Evolutionary conservation across 2,113 vertebrate species (phyloP), one percentile per base, ranked within the genome.

Genomic region (Ciconia stormi): DNA sequence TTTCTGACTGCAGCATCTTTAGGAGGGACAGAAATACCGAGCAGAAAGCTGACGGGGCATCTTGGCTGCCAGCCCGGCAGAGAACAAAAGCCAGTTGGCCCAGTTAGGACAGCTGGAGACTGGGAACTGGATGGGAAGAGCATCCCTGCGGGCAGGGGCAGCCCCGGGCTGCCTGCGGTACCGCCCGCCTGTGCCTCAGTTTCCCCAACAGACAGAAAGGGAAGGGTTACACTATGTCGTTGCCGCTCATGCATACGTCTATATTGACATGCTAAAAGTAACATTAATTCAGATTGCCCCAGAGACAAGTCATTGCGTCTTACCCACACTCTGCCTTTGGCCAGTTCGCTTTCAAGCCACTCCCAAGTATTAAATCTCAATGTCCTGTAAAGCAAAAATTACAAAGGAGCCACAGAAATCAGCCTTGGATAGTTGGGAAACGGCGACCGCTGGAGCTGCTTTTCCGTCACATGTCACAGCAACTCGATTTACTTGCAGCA

Each of bases 171-270:
- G 74, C 16, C 46, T 67, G 42, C 2, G 2, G n/a, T 12, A 17
- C 46, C 44, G 9, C 8, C 10, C 18, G 7, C 6, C 34, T 0
- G 9, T 38, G 78, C 88, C 92, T 92, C 85, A 22, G 52, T 73
- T 92, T 83, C 83, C 63, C 82, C 53, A 11, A 1, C 7, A 65
- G 53, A 8, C 47, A 47, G 59, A 69, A 66, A 2, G 27, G 27
- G n/a, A n/a, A 61, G 34, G 36, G 27, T 55, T 44, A 10, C 25
- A 12, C 0, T 0, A 3, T 11, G 22, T 30, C 2, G 1, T 6
- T 7, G 42, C 10, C 2, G 3, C 27, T 29, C 4, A 0, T 2
- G 4, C 13, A 2, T 15, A 0, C 0, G 6, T 29, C 32, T 13
- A 0, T 6, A 21, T 9, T 8, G 12, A 2, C 40, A 0, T 13